Percentiles rank a stretch among this genome's conserved stretches.
These are phyloP conservation scores for Pholis gunnellus DNA, from an alignment of 2,113 vertebrate species.

Conservation along the genomic window DNA sequence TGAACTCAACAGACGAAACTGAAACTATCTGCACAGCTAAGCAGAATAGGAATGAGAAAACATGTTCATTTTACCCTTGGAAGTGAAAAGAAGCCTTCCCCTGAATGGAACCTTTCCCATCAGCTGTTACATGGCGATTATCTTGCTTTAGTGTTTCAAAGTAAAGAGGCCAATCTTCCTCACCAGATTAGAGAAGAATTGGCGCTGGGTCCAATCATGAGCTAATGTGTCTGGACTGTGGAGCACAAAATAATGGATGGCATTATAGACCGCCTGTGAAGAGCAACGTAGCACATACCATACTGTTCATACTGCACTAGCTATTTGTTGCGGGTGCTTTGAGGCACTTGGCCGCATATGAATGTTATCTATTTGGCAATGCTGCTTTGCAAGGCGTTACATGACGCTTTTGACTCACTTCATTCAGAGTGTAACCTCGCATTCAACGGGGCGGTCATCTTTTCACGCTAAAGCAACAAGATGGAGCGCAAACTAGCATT, in stretches of 20 bases:
- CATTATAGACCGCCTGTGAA: slow-evolving; percentile 1
- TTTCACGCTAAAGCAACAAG: not conserved
- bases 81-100: not conserved
- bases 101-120: slow-evolving; percentile 6
- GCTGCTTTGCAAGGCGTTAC: slow-evolving; percentile 52
- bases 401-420: slow-evolving; percentile 29
- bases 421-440: slow-evolving; percentile 2
- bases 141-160: not conserved
- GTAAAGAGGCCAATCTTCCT: not conserved
- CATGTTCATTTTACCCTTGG: not conserved
- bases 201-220: not conserved
- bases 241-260: slow-evolving; percentile 47
- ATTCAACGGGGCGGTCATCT: not conserved
- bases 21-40: not conserved
- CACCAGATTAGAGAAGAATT: not conserved
- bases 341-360: slow-evolving; percentile 35
- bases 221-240: not conserved
- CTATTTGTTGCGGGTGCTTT: slow-evolving; percentile 44
- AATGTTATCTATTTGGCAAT: slow-evolving; percentile 35
- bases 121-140: slow-evolving; percentile 2
- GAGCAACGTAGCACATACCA: slow-evolving; percentile 18
- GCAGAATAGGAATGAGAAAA: not conserved
- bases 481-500: not conserved
- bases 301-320: slow-evolving; percentile 5
- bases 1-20: not conserved